Base-by-base conservation (phyloP, 2,888 invertebrate genomes). In the Pterostichus niger region DNA sequence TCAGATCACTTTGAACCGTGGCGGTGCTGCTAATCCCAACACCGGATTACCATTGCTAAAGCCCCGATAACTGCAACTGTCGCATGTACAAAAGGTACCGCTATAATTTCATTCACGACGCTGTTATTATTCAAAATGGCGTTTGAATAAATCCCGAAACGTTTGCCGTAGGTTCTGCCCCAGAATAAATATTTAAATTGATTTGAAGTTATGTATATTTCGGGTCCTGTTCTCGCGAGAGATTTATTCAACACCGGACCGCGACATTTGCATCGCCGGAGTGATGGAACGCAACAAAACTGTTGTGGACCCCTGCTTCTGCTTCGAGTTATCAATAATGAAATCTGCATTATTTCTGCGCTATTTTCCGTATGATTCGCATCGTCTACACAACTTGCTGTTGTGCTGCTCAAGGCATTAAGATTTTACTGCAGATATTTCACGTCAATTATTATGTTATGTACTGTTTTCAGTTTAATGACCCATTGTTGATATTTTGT, bases 121-220 rank as follows among this genome's bases (percentile, higher is more conserved):
- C n/a, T 68, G 64, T 83, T 83, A 77, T 83, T 77, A 83, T 83
- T 83, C 77, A 77, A 76, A 83, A 83, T 83, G 64, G 77, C 77
- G 77, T 77, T 82, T 77, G 83, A 83, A 83, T 83, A 68, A 83
- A 77, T 77, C 68, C 83, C n/a, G 59, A 68, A 80, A 80, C 80
- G 71, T 80, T 80, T 56, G 77, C 56, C 77, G 79, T 68, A 61
- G 80, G 68, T 52, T 80, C 35, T 73, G 81, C 40, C 81, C 71
- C 33, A 82, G 75, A 82, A 82, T 82, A 82, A 82, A 82, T 82
- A 82, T 82, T 82, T 75, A 82, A 82, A 82, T 82, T 82, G 82
- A 82, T 82, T 82, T 82, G 59, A 82, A 82, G 82, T 75, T 82
- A 82, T 82, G 82, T 82, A 82, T 82, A 82, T 82, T 82, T 82